These are phyloP conservation scores for Ochotona princeps DNA, from an alignment of 2,113 vertebrate genomes.

Conservation along the genomic window DNA sequence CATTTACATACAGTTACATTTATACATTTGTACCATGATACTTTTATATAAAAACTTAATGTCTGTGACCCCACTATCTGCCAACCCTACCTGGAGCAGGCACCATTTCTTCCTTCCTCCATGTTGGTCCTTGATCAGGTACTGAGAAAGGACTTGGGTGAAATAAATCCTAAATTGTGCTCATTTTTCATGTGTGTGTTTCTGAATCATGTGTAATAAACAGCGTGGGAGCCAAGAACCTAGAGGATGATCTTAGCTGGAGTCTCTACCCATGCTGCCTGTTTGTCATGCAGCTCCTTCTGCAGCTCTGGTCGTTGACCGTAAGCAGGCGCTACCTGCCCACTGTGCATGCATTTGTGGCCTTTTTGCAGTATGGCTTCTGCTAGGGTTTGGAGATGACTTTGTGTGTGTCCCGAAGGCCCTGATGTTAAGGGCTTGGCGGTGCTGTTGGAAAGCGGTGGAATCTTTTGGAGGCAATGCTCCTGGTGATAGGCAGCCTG, in stretches of 20 bases:
- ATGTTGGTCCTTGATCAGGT: neutral
- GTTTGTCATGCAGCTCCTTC: neutral
- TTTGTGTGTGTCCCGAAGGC: too few species aligned
- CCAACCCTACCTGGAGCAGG: neutral
- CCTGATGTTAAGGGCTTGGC: too few species aligned
- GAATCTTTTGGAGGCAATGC: too few species aligned
- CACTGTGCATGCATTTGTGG: too few species aligned
- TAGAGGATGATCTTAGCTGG: neutral
- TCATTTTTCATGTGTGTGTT: neutral
- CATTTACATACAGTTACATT: neutral
- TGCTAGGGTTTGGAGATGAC: too few species aligned
- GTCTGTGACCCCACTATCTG: neutral
- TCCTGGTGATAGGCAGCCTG: too few species aligned
- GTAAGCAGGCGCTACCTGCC: fast-evolving
- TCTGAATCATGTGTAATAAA: neutral
- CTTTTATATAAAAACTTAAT: neutral
- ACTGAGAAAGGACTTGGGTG: neutral
- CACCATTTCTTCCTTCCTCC: neutral
- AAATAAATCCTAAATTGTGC: neutral
- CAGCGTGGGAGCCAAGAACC: neutral
- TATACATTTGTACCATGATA: too few species aligned
- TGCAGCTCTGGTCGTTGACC: neutral
- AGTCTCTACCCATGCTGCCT: neutral
- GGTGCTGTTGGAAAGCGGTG: too few species aligned
- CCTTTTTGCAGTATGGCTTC: too few species aligned